Evolutionary conservation across 2,113 vertebrate species (phyloP), one percentile per base, ranked within the genome.

Genomic region (Phycodurus eques): DNA sequence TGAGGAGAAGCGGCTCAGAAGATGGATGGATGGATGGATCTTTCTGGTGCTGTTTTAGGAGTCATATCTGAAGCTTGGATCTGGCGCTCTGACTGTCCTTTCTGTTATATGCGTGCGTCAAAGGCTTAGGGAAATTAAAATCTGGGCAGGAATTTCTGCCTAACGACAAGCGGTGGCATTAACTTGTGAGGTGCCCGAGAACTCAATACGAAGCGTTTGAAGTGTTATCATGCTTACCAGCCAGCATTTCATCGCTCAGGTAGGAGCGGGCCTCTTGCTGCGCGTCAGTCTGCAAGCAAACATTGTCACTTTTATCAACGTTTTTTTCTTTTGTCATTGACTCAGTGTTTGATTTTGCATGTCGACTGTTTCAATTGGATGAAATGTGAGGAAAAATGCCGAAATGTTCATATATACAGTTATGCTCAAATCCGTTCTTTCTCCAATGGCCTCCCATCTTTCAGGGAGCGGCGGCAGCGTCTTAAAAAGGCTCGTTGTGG

Each of bases 191-290:
- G 11, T 33, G 27, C 9, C 19, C 19, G 11, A 2, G 8, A 54
- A 27, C 8, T 22, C 27, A 11, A 61, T 61, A 12, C 35, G 7
- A 27, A 61, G 2, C 0, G 17, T 42, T 27, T 27, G 27, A 27
- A 27, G 27, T 27, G 27, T 27, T 1, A 17, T 39, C 3, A 42
- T n/a, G 71, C 95, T 95, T 89, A 98, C 97, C 98, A 10, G 94
- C 93, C 33, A 99, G 93, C 96, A 97, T 98, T 80, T 99, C 98
- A 93, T 99, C 98, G 66, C 95, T 98, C 95, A 99, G 93, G 92
- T 96, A 98, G 92, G 95, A 96, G 67, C 96, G 94, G 81, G 97
- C 97, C 87, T 99, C 97, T 2, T 94, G 95, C 90, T 98, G 97
- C 78, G 97, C 96, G 91, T 99, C 98, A 64, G 96, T 96, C 95